Conservation (phyloP, 2,888 invertebrate genomes). For the Blastobasis lacticolella region DNA sequence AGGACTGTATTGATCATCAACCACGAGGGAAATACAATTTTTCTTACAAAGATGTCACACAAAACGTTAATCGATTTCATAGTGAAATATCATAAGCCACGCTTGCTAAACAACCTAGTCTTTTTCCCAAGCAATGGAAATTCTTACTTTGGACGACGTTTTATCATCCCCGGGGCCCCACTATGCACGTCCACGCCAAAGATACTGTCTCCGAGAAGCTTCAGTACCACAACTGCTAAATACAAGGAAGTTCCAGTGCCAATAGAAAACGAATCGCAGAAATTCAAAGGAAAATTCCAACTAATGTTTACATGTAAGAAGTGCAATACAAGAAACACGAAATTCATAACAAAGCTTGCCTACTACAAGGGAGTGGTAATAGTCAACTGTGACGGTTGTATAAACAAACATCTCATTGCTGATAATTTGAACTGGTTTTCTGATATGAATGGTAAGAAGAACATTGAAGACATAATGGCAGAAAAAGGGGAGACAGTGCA, state of each 20-base stretch:
- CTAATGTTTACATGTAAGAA: slow-evolving; percentile 92
- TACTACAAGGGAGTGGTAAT: slow-evolving; percentile 94
- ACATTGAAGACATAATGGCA: slow-evolving; percentile 92
- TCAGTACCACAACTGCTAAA: slow-evolving; percentile 37
- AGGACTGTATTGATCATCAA: too few relatives aligned
- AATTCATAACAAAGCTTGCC: slow-evolving; percentile 88
- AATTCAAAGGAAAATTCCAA: slow-evolving; percentile 75
- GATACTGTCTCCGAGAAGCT: slow-evolving; percentile 45
- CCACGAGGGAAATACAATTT: too few relatives aligned
- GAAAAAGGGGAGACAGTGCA: slow-evolving; percentile 89
- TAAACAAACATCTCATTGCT: slow-evolving; percentile 94
- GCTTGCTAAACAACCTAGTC: slow-evolving; percentile 55
- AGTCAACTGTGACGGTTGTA: slow-evolving; percentile 89
- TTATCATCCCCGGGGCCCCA: slow-evolving; percentile 33
- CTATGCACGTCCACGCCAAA: slow-evolving; percentile 44
- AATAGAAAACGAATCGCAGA: slow-evolving; percentile 21
- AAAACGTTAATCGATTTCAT: slow-evolving; percentile 62
- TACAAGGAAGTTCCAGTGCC: slow-evolving; percentile 28
- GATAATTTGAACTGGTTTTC: slow-evolving; percentile 97
- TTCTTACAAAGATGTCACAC: slow-evolving; percentile 39
- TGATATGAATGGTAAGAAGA: slow-evolving; percentile 82
- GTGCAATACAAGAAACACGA: slow-evolving; percentile 83
- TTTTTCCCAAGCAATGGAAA: slow-evolving; percentile 65
- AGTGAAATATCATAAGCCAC: slow-evolving; percentile 59
- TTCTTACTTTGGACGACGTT: slow-evolving; percentile 55